Evolutionary conservation across 1,140 invertebrate species (phyloP).

Genomic region (Drosophila ogumai): DNA sequence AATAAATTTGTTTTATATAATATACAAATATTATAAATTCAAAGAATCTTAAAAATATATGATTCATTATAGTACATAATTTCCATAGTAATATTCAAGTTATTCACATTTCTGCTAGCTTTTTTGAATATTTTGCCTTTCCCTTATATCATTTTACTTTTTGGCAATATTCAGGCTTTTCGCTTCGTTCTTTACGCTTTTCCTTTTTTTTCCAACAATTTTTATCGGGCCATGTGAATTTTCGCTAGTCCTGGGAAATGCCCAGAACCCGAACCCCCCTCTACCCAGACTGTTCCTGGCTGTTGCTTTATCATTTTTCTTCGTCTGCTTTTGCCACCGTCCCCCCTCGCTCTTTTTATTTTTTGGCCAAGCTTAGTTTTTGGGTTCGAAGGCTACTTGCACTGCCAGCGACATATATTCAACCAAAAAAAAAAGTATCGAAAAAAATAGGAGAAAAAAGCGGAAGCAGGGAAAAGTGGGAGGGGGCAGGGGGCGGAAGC

Average conservation of each 20-base stretch:
- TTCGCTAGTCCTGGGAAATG: constrained; percentile 28
- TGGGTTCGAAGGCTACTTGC: constrained; percentile 51
- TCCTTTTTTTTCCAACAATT: constrained; percentile 18
- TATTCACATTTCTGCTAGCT: neutral
- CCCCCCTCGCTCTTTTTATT: constrained; percentile 10
- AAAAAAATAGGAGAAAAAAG: constrained; percentile 25
- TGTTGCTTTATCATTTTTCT: constrained; percentile 61
- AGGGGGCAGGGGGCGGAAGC: constrained; percentile 4
- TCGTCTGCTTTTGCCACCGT: constrained; percentile 33
- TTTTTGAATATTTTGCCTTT: neutral
- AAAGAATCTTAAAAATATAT: no score
- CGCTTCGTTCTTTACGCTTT: neutral
- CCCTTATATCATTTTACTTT: constrained; percentile 35
- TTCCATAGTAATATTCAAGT: neutral
- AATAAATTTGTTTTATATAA: no score
- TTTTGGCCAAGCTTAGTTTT: constrained; percentile 44
- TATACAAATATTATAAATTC: no score
- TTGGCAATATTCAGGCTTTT: constrained; percentile 30
- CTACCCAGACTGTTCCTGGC: constrained; percentile 10
- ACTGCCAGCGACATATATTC: constrained; percentile 52
- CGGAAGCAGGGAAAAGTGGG: constrained; percentile 1
- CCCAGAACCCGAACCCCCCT: neutral
- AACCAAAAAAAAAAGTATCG: constrained; percentile 21
- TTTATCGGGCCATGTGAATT: constrained; percentile 41
- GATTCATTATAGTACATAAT: no score